Base-by-base conservation (phyloP, 2,797 vertebrate species). In the Platalea minor region DNA sequence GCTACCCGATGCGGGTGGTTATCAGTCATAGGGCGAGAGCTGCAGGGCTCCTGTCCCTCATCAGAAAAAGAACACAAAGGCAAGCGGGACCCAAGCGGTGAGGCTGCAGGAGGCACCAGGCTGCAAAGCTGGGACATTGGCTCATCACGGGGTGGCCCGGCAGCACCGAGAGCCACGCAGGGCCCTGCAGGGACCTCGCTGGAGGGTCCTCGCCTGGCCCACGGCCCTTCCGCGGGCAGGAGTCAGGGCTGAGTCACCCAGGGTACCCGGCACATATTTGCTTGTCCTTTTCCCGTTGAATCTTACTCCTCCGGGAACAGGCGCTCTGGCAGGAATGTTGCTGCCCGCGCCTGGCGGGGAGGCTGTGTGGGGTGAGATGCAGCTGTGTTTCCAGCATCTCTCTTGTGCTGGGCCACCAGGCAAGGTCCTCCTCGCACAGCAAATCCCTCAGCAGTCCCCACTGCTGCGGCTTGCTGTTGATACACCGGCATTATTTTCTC, bases 301-400 rank as follows among this genome's bases (percentile, higher is more conserved):
- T 63, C 60, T n/a, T 19, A 23, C 29, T 46, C 15, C 1, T 1
- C 24, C 1, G 2, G 41, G 28, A 67, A 31, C 0, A 2, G 28
- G 43, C 0, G 2, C 31, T 75, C 10, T 43, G 3, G 1, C 53
- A 43, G 65, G 48, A 46, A 6, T 2, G 43, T 16, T 1, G 3
- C 35, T 46, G 2, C 41, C 41, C 6, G 5, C 17, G 3, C 23
- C 13, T 12, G 17, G 14, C 0, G 0, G 18, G 21, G 35, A 50
- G 33, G 17, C 45, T 64, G 56, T 18, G 21, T 10, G 29, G n/a
- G 57, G 48, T 39, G 37, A 64, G 61, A 12, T 25, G 54, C 33
- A 45, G 60, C 65, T 41, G 41, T 54, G 26, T 19, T 48, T 37
- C n/a, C 35, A 54, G 41, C 48, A 13, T 43, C 18, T 35, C 54